Base-by-base conservation (phyloP, 2,888 invertebrate species). In the Diplazon laetatorius region DNA sequence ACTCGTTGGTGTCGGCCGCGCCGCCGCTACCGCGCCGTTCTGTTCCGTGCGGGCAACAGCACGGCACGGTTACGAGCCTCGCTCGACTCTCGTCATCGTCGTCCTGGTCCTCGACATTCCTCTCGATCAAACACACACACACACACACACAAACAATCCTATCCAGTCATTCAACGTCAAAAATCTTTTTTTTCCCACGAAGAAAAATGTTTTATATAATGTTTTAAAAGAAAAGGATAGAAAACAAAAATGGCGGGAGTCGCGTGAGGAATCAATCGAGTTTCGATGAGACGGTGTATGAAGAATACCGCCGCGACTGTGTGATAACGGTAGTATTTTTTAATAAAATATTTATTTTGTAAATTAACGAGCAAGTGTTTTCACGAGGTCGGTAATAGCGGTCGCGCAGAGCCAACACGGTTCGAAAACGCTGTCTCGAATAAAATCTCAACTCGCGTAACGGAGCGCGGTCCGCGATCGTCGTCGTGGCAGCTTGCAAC, bases 1-100 rank as follows among this genome's bases (percentile, higher is more conserved):
- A 18, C 73, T 81, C 70, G 76, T 60, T 44, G 70, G 68, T 70
- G n/a, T n/a, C n/a, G n/a, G n/a, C 69, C 62, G 39, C 37, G 22
- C 50, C n/a, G 18, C 48, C 37, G 14, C 63, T 2, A 14, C 73
- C 39, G 57, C 73, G 9, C 55, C 44, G 37, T 18, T 48, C 46
- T n/a, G 62, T 46, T 35, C 60, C 65, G 70, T 52, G 52, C 52
- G 63, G 42, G 57, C 68, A 72, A 63, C 78, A 35, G 57, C 62
- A 60, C 55, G 30, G 44, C 50, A 68, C 71, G 76, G 22, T 48
- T 65, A 59, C 62, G 65, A 66, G 73, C 57, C 71, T 55, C 70
- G 55, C 71, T 48, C 62, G 62, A 75, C 57, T 62, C 68, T 48
- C 46, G n/a, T 25, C 35, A 12, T 42, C 57, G 25, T 42, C 66